Conservation (phyloP, 2,888 invertebrate species). For the Slavum lentiscoides region DNA sequence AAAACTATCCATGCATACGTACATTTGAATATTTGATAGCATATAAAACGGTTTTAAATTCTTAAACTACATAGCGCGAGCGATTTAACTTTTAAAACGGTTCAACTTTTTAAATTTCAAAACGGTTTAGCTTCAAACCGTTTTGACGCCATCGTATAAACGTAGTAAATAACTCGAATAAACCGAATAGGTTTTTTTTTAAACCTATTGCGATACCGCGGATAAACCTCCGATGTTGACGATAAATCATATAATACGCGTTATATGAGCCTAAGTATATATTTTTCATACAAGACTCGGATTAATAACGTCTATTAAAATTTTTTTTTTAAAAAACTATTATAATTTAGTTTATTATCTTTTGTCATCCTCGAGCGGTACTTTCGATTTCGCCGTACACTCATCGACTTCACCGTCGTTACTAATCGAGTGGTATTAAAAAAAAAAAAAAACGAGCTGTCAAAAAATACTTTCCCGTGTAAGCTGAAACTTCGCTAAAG, state of each 20-base stretch:
- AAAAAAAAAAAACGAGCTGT: neutral
- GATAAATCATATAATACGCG: neutral
- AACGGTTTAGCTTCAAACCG: no score
- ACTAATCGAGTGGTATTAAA: slow-evolving; percentile 26
- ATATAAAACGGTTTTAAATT: no score
- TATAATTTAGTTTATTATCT: neutral
- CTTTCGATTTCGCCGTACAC: slow-evolving; percentile 23
- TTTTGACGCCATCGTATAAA: no score
- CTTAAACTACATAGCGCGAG: no score
- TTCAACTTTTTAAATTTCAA: no score
- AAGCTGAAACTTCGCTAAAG: slow-evolving; percentile 15
- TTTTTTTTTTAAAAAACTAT: neutral
- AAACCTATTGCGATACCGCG: neutral
- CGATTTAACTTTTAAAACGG: no score
- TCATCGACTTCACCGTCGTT: neutral
- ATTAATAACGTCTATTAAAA: slow-evolving; percentile 9
- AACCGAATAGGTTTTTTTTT: neutral
- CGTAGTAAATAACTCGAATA: no score
- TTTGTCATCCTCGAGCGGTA: slow-evolving; percentile 25
- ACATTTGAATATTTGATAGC: no score
- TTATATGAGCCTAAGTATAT: neutral
- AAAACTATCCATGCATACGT: no score
- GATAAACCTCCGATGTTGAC: neutral
- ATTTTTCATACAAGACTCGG: neutral
- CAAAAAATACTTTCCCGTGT: slow-evolving; percentile 28